Conservation (phyloP, 2,113 vertebrate genomes). For the Gulo gulo region DNA sequence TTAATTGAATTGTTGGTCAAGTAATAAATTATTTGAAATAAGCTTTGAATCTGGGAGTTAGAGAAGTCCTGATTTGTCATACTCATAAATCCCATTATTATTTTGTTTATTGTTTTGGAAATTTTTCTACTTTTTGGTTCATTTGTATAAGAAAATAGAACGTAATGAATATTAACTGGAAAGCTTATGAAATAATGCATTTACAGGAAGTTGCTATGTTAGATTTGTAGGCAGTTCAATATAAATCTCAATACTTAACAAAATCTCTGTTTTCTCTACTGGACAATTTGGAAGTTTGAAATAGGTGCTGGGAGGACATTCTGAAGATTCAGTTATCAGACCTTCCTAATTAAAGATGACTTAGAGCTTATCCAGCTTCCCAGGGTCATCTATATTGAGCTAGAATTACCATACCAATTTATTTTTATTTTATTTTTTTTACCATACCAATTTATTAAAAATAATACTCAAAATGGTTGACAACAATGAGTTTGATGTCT, state of each 20-base stretch:
- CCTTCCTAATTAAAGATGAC: background rate
- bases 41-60: slow-evolving; percentile 66
- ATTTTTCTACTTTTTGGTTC: slow-evolving; percentile 56
- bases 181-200: slow-evolving; percentile 40
- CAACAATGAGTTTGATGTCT: background rate
- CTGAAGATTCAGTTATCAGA: background rate
- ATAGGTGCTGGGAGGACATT: background rate
- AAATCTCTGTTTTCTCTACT: background rate
- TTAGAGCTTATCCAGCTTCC: background rate
- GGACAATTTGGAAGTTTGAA: background rate
- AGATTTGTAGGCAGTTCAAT: background rate
- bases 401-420: background rate
- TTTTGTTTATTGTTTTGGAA: slow-evolving; percentile 58
- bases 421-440: background rate
- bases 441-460: background rate
- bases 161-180: slow-evolving; percentile 35
- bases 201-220: background rate
- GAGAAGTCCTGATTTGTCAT: slow-evolving; percentile 52
- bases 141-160: slow-evolving; percentile 40
- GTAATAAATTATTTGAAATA: slow-evolving; percentile 41
- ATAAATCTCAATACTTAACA: slow-evolving; percentile 5
- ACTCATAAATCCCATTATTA: slow-evolving; percentile 70
- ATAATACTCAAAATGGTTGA: background rate
- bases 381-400: background rate
- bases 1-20: background rate